phyloP scores from a whole-genome alignment of 2,797 vertebrate species.

The Sebastiscus tertius region DNA sequence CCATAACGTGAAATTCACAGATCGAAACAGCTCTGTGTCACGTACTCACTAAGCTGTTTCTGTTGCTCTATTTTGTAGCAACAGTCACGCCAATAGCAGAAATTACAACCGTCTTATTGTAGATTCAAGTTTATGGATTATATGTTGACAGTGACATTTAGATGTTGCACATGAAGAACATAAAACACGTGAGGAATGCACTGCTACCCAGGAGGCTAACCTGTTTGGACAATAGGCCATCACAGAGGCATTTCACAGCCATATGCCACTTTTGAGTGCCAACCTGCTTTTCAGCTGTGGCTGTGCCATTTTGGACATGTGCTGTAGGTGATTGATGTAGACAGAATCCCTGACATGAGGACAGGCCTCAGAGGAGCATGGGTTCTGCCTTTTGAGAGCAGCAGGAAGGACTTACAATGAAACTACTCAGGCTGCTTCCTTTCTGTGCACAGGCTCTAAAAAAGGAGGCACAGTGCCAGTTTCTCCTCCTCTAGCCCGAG shows the following conservation, averaged over 20 bases:
- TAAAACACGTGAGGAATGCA: constrained; percentile 55
- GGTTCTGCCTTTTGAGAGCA: constrained; percentile 50
- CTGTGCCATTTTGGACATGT: neutral
- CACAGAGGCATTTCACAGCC: constrained; percentile 44
- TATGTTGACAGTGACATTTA: constrained; percentile 24
- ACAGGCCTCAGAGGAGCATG: constrained; percentile 30
- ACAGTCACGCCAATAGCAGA: neutral
- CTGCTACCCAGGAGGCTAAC: constrained; percentile 36
- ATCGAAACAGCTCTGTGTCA: constrained; percentile 26
- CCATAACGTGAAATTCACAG: constrained; percentile 32
- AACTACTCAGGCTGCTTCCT: constrained; percentile 69
- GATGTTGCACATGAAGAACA: constrained; percentile 42
- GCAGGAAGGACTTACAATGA: constrained; percentile 73
- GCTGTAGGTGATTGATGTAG: constrained; percentile 17
- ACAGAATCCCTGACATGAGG: constrained; percentile 25
- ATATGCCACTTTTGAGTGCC: neutral
- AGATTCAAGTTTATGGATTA: constrained; percentile 24
- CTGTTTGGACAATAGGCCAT: constrained; percentile 49
- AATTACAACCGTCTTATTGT: neutral
- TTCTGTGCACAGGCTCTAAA: constrained; percentile 54
- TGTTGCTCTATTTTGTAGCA: constrained; percentile 23
- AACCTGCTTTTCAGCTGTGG: neutral
- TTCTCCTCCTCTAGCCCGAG: constrained; percentile 68
- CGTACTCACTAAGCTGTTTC: constrained; percentile 12
- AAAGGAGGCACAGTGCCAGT: constrained; percentile 51